Evolutionary conservation across 2,888 invertebrate genomes (phyloP).

Genomic region (Blomia tropicalis): DNA sequence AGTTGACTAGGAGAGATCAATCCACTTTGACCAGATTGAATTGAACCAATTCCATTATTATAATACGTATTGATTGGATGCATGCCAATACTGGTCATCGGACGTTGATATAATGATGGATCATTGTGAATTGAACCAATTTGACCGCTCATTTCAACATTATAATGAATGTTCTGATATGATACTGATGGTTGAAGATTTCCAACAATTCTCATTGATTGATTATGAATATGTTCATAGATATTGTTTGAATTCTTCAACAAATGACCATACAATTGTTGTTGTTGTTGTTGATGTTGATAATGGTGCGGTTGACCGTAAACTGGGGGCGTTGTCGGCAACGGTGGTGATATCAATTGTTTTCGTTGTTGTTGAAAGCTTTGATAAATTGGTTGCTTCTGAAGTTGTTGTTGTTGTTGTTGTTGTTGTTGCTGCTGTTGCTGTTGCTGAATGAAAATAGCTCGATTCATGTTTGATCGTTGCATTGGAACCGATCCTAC

Average conservation of each 20-base stretch:
- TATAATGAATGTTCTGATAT: background rate
- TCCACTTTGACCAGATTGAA: background rate
- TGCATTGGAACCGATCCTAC: background rate
- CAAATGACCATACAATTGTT: too few species aligned
- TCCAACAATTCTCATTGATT: background rate
- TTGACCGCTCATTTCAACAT: background rate
- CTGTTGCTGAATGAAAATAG: background rate
- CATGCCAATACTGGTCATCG: conserved; percentile 14
- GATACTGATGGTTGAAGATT: background rate
- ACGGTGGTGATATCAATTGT: background rate
- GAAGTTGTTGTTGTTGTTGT: background rate
- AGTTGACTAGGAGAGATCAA: background rate
- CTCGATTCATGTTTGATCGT: background rate
- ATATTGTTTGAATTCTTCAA: background rate
- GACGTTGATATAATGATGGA: background rate
- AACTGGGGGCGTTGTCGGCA: background rate
- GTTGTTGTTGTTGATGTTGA: background rate
- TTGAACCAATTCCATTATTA: background rate
- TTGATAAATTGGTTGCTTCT: background rate
- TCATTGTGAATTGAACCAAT: background rate
- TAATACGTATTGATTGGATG: background rate
- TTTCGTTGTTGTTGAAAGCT: background rate
- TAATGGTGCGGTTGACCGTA: background rate
- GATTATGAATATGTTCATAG: background rate
- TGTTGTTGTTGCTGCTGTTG: conserved; percentile 17